These are phyloP conservation scores for Julus scandinavius DNA, from an alignment of 2,888 invertebrate genomes.

Conservation along the genomic window DNA sequence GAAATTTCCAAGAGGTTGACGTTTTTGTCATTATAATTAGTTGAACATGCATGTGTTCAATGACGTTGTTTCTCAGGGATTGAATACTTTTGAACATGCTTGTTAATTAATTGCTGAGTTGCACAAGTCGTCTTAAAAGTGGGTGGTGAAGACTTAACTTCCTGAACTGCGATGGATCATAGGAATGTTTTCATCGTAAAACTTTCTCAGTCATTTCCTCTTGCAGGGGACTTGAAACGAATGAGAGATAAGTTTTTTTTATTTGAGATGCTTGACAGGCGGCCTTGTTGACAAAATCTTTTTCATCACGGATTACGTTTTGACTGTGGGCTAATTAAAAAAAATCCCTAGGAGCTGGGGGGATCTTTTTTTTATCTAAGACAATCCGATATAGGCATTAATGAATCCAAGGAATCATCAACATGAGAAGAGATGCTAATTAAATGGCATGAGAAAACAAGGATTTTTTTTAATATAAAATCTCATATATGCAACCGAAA, in stretches of 20 bases:
- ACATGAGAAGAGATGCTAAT: conserved; percentile 21
- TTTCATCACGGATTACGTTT: conserved; percentile 7
- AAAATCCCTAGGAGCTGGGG: background rate
- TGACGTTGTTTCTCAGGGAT: too few species aligned
- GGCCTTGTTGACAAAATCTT: conserved; percentile 7
- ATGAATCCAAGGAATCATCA: background rate
- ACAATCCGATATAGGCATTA: conserved; percentile 12
- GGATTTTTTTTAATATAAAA: conserved; percentile 27
- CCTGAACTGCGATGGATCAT: background rate
- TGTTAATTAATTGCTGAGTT: too few species aligned
- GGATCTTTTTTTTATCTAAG: background rate
- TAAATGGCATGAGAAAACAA: background rate
- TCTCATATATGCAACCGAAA: background rate
- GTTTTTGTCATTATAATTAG: too few species aligned
- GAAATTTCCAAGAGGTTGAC: too few species aligned
- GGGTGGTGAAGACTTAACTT: background rate
- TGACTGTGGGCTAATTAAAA: conserved; percentile 19
- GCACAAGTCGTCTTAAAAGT: background rate
- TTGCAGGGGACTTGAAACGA: background rate
- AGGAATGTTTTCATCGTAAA: background rate
- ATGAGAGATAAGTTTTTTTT: background rate
- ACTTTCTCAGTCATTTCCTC: background rate
- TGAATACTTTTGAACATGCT: too few species aligned
- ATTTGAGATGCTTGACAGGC: background rate
- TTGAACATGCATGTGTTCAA: too few species aligned